These are phyloP conservation scores for Ascaphus truei DNA, from an alignment of 2,113 vertebrate species.

Conservation along the genomic window DNA sequence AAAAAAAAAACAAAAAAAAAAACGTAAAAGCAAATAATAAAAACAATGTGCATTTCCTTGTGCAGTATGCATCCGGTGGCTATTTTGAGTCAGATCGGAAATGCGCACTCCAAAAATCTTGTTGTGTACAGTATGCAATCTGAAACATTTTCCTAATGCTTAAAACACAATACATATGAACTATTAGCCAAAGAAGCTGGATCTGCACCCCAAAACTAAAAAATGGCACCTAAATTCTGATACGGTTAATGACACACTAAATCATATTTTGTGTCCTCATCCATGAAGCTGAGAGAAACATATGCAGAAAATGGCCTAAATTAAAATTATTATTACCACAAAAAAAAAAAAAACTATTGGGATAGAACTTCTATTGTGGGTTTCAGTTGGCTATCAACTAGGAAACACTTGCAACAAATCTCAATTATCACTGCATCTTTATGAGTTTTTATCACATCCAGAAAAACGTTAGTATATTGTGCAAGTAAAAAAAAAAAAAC, in stretches of 20 bases:
- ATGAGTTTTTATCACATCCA: slow-evolving; percentile 27
- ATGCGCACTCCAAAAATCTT: too few relatives aligned
- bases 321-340: too few relatives aligned
- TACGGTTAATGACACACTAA: slow-evolving; percentile 11
- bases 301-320: background rate
- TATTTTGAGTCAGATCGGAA: too few relatives aligned
- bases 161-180: too few relatives aligned
- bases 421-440: slow-evolving; percentile 38
- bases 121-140: too few relatives aligned
- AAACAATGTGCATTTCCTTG: background rate
- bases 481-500: slow-evolving; percentile 14
- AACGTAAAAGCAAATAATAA: background rate
- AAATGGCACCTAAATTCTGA: too few relatives aligned
- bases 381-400: slow-evolving; percentile 28
- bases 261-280: too few relatives aligned
- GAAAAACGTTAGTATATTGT: slow-evolving; percentile 26
- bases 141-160: too few relatives aligned
- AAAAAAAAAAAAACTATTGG: slow-evolving; percentile 26
- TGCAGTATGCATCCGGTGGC: too few relatives aligned
- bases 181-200: too few relatives aligned
- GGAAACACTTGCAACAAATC: slow-evolving; percentile 31
- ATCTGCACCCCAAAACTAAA: too few relatives aligned
- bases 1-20: background rate
- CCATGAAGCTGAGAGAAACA: slow-evolving; percentile 8
- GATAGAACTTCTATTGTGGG: slow-evolving; percentile 15